Percentiles rank a stretch among this genome's conserved stretches.
Evolutionary conservation across 2,888 invertebrate species (phyloP).

Genomic region (Drosophila kanekoi): DNA sequence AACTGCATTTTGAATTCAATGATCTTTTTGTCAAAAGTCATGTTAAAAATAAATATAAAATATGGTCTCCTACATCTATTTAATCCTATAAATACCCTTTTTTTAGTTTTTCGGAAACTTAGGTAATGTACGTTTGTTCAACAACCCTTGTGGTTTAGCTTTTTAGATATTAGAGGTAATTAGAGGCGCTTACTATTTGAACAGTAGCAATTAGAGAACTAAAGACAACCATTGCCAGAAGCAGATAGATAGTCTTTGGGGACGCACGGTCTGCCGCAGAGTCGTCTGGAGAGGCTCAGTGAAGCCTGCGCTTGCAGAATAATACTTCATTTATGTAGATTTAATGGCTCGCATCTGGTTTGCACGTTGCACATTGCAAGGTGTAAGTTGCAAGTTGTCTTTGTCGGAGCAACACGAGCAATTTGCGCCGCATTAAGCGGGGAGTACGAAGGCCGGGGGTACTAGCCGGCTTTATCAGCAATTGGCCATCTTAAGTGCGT

Average conservation of each 20-base stretch:
- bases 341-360: conserved; percentile 47
- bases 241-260: background rate
- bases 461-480: conserved; percentile 41
- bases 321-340: conserved; percentile 49
- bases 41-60: too few species aligned
- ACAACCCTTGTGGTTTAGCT: background rate
- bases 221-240: conserved; percentile 9
- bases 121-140: background rate
- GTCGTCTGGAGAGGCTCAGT: background rate
- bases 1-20: too few species aligned
- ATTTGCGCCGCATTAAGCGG: conserved; percentile 69
- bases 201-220: conserved; percentile 36
- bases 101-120: too few species aligned
- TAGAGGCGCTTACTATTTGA: conserved; percentile 9
- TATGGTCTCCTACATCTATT: too few species aligned
- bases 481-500: conserved; percentile 68
- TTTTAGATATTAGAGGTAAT: conserved; percentile 11
- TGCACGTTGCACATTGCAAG: conserved; percentile 21
- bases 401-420: conserved; percentile 59
- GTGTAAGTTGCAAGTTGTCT: conserved; percentile 46
- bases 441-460: background rate
- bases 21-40: too few species aligned
- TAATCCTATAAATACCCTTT: too few species aligned
- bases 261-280: background rate
- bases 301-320: conserved; percentile 4